Conservation (phyloP, 2,888 invertebrate genomes). For the Priocnemis perturbator region DNA sequence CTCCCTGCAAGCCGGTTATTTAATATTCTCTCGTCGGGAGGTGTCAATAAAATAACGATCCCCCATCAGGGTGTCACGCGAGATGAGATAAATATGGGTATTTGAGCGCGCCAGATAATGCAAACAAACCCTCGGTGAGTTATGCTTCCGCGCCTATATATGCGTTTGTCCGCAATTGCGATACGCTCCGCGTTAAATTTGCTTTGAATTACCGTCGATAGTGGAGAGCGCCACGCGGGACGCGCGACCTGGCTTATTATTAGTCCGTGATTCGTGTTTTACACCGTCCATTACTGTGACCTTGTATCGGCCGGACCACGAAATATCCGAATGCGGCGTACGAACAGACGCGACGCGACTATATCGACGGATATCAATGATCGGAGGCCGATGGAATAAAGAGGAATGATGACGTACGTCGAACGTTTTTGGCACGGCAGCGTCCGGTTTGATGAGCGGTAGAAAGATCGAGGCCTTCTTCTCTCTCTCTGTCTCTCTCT, state of each 20-base stretch:
- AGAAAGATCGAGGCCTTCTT: no score
- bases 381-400: no score
- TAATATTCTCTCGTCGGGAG: slow-evolving; percentile 49
- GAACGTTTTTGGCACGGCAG: no score
- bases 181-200: slow-evolving; percentile 70
- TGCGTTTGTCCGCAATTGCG: slow-evolving; percentile 63
- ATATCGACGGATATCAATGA: no score
- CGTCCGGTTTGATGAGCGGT: no score
- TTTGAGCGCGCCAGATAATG: slow-evolving; percentile 71
- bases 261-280: slow-evolving; percentile 63
- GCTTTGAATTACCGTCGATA: slow-evolving; percentile 68
- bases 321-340: background rate
- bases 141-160: slow-evolving; percentile 59
- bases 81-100: slow-evolving; percentile 72
- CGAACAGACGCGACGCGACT: no score
- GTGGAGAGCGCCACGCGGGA: slow-evolving; percentile 37
- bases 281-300: slow-evolving; percentile 61
- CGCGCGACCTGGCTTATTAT: slow-evolving; percentile 63
- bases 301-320: slow-evolving; percentile 33
- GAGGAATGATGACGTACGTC: no score
- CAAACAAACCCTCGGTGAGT: slow-evolving; percentile 70
- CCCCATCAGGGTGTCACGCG: slow-evolving; percentile 59
- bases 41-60: slow-evolving; percentile 68
- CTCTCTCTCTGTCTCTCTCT: no score
- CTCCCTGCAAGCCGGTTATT: slow-evolving; percentile 36